Conservation (phyloP, 2,888 invertebrate genomes). For the Cabera pusaria region DNA sequence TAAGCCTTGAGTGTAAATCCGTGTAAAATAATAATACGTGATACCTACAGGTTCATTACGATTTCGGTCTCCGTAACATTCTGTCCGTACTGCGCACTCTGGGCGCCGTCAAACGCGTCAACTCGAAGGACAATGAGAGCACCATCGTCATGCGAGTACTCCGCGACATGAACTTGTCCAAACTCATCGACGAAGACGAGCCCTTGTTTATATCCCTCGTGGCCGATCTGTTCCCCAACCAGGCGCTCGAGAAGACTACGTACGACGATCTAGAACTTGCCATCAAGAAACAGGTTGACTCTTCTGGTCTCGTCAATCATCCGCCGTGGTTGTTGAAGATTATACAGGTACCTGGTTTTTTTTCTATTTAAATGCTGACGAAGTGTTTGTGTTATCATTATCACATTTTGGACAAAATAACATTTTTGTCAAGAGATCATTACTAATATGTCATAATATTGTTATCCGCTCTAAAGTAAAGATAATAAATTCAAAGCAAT, state of each 20-base stretch:
- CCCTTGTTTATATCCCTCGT: constrained; percentile 98
- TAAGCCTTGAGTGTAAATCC: too few relatives aligned
- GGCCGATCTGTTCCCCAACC: constrained; percentile 97
- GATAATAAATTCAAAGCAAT: too few relatives aligned
- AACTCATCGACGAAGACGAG: constrained; percentile 98
- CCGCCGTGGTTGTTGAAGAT: constrained; percentile 98
- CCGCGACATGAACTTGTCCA: constrained; percentile 99
- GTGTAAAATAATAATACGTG: too few relatives aligned
- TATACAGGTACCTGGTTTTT: constrained; percentile 86
- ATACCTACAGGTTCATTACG: constrained; percentile 98
- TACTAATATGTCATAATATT: too few relatives aligned
- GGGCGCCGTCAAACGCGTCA: constrained; percentile 95
- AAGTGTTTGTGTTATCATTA: too few relatives aligned
- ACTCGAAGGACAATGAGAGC: constrained; percentile 96
- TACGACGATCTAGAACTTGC: constrained; percentile 95
- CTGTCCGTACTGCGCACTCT: constrained; percentile 96
- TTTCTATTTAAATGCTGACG: too few relatives aligned
- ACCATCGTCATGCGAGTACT: constrained; percentile 98
- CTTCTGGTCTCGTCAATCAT: constrained; percentile 92
- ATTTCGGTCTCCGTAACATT: constrained; percentile 97
- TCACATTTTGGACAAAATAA: too few relatives aligned
- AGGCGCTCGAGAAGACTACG: constrained; percentile 94
- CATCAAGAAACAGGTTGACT: constrained; percentile 92
- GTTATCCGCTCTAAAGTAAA: too few relatives aligned
- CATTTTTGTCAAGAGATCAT: too few relatives aligned